phyloP scores from a whole-genome alignment of 2,888 invertebrate species.

The Chalcosyrphus nemorum region DNA sequence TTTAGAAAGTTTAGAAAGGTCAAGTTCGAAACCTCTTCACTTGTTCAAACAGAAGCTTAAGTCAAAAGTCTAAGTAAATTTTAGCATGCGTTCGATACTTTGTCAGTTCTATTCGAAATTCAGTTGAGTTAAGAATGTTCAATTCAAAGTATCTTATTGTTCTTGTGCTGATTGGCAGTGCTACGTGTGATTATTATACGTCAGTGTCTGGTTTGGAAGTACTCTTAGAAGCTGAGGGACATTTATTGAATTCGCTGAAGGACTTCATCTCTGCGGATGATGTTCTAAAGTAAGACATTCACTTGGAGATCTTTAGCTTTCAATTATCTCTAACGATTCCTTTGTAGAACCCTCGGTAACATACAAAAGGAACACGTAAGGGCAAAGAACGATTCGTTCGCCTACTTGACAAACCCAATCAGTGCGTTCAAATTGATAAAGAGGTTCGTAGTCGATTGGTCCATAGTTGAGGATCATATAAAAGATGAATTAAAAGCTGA shows the following conservation, averaged over 20 bases:
- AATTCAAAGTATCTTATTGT: background rate
- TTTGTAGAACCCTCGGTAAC: background rate
- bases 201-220: conserved; percentile 48
- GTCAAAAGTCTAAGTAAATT: too few relatives aligned
- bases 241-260: conserved; percentile 12
- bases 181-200: conserved; percentile 65
- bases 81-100: too few relatives aligned
- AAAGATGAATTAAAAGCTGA: background rate
- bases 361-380: background rate
- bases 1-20: too few relatives aligned
- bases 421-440: conserved; percentile 77
- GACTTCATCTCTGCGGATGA: background rate
- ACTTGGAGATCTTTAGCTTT: background rate
- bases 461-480: background rate
- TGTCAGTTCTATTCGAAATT: background rate
- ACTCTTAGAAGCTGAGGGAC: conserved; percentile 19
- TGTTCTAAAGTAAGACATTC: background rate
- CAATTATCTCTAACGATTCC: background rate
- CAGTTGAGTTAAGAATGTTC: background rate
- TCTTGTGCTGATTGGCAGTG: background rate
- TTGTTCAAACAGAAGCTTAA: too few relatives aligned
- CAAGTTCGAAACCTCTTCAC: too few relatives aligned
- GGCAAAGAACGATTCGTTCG: conserved; percentile 73
- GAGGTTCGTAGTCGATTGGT: conserved; percentile 93
- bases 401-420: conserved; percentile 82